Evolutionary conservation across 2,888 invertebrate species (phyloP), one percentile per base, ranked within the genome.

Genomic region (Dryococelus australis): DNA sequence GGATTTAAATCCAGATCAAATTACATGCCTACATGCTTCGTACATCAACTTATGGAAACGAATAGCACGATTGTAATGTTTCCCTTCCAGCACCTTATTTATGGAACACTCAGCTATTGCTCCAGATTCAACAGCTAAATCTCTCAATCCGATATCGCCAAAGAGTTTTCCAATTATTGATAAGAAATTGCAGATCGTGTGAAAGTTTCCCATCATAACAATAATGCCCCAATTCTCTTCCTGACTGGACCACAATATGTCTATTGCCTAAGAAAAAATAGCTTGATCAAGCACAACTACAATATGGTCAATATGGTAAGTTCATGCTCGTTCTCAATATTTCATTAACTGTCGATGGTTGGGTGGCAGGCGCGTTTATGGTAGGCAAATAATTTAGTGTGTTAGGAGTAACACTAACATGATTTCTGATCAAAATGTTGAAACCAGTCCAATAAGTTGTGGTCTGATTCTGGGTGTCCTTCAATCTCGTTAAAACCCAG

Each of bases 1-100:
- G 83, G 16, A 28, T 35, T 83, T 4, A 83, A 83, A 83, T 43
- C 43, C 35, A 43, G 35, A 83, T 4, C 35, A 83, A 43, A 24
- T 28, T 3, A 83, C 0, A 43, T n/a, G 43, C 83, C 35, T 83
- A 43, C 28, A 83, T 83, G 83, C 83, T 43, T 83, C 0, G 6
- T 27, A 83, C 43, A 83, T 43, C 28, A 43, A 83, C 83, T 83
- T 83, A 83, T 83, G 43, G 20, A 83, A 83, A 12, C 83, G 83
- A 28, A 83, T 83, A n/a, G 28, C 83, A 83, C 83, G 35, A 20
- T 83, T 27, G 83, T 83, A 83, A 35, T 83, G 83, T 24, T 83
- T 83, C 43, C 83, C 83, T 83, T 27, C 35, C 35, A 83, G 35
- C 13, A 83, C 83, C 20, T 83, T 83, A 8, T 47, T 47, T 47